Evolutionary conservation across 2,888 invertebrate genomes (phyloP).

Genomic region (Ecliptopera silaceata): DNA sequence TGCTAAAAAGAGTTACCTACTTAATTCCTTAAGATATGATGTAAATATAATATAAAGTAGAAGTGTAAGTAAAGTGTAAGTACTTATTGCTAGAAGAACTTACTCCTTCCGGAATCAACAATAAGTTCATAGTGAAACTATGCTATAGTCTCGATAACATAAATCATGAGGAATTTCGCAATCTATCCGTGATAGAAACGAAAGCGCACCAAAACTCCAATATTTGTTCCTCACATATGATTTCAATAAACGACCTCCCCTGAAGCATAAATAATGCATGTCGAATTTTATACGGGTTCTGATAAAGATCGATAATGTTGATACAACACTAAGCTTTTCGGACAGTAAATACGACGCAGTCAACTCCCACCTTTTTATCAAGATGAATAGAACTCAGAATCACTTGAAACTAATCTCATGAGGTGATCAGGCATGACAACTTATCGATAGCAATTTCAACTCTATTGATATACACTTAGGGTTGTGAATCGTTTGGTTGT

Average conservation of each 20-base stretch:
- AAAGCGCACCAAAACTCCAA: slow-evolving; percentile 38
- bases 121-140: slow-evolving; percentile 5
- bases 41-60: no score
- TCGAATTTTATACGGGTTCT: slow-evolving; percentile 64
- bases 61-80: no score
- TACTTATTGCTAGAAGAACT: no score
- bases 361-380: slow-evolving; percentile 10
- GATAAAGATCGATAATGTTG: slow-evolving; percentile 63
- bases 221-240: slow-evolving; percentile 68
- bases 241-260: slow-evolving; percentile 75
- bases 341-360: slow-evolving; percentile 16
- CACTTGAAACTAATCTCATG: slow-evolving; percentile 6
- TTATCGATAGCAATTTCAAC: background rate
- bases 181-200: slow-evolving; percentile 41
- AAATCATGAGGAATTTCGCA: slow-evolving; percentile 16
- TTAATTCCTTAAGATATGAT: no score
- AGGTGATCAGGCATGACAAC: slow-evolving; percentile 4
- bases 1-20: no score
- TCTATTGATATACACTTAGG: background rate
- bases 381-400: slow-evolving; percentile 6
- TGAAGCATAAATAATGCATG: slow-evolving; percentile 77
- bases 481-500: slow-evolving; percentile 14
- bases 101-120: no score
- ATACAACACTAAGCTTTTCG: slow-evolving; percentile 29
- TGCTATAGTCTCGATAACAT: background rate